phyloP scores from a whole-genome alignment of 2,797 vertebrate genomes.

The Ctenopoma kingsleyae region DNA sequence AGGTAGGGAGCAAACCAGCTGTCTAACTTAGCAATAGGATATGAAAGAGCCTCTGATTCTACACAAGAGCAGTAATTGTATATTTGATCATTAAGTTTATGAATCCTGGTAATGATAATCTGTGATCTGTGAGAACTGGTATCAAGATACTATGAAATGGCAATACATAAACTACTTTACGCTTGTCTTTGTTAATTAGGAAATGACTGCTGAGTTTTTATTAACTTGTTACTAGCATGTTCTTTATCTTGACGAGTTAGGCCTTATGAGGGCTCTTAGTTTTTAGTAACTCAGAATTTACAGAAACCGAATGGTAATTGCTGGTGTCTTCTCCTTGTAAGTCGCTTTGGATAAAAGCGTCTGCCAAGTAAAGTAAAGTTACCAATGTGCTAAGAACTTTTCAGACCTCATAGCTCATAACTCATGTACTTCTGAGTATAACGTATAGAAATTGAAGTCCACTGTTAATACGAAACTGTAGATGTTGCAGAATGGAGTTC shows the following conservation, averaged over 20 bases:
- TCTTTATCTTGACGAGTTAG: too few species aligned
- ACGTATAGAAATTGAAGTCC: background rate
- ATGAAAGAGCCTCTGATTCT: background rate
- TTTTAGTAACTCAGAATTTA: too few species aligned
- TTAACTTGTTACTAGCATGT: background rate
- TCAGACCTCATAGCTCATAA: background rate
- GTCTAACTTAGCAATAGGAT: background rate
- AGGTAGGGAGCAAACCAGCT: slow-evolving; percentile 81
- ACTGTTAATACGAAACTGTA: background rate
- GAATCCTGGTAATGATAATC: background rate
- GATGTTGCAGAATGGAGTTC: background rate
- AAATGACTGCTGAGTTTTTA: slow-evolving; percentile 2
- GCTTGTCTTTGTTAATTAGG: slow-evolving; percentile 12
- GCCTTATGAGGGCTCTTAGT: too few species aligned
- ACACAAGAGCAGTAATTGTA: background rate
- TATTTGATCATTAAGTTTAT: slow-evolving; percentile 14
- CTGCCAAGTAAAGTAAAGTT: too few species aligned
- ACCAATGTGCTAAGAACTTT: background rate
- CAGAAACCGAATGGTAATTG: too few species aligned
- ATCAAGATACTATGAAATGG: slow-evolving; percentile 14
- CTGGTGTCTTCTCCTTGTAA: too few species aligned
- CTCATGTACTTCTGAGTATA: background rate
- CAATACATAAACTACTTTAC: background rate
- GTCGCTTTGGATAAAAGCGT: too few species aligned
- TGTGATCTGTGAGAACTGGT: background rate